phyloP scores from a whole-genome alignment of 2,797 vertebrate species.

The Hyperoplus immaculatus region DNA sequence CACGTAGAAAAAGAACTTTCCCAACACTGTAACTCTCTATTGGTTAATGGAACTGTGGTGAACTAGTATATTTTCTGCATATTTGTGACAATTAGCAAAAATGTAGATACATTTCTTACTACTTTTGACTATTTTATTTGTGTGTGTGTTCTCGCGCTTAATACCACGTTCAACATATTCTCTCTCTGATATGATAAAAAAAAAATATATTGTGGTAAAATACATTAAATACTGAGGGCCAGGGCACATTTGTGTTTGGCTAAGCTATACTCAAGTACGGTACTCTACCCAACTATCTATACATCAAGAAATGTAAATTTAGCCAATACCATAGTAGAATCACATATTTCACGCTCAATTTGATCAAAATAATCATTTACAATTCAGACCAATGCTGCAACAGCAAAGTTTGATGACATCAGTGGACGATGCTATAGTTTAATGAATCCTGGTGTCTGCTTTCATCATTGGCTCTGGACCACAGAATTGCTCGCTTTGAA shows the following conservation, averaged over 20 bases:
- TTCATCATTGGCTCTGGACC: slow-evolving; percentile 44
- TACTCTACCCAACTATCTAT: not conserved
- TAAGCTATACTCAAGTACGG: not conserved
- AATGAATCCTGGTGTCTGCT: slow-evolving; percentile 14
- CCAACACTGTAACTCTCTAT: too few relatives aligned
- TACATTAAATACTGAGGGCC: not conserved
- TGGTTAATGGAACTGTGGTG: too few relatives aligned
- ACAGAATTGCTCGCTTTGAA: slow-evolving; percentile 49
- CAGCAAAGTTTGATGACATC: not conserved
- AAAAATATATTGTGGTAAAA: not conserved
- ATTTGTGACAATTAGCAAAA: not conserved
- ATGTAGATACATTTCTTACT: too few relatives aligned
- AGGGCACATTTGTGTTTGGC: too few relatives aligned
- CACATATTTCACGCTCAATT: not conserved
- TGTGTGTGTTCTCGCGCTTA: not conserved
- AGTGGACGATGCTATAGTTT: not conserved
- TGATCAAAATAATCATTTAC: not conserved
- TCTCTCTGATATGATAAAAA: not conserved
- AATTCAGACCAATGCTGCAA: not conserved
- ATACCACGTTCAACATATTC: not conserved
- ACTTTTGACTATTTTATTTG: not conserved
- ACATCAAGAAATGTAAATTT: not conserved
- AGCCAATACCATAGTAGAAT: not conserved
- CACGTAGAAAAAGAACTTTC: too few relatives aligned
- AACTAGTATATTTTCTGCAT: too few relatives aligned